Percentiles rank a stretch among this genome's conserved stretches.
Conservation (phyloP, 2,888 invertebrate species). For the Meghimatium bilineatum region DNA sequence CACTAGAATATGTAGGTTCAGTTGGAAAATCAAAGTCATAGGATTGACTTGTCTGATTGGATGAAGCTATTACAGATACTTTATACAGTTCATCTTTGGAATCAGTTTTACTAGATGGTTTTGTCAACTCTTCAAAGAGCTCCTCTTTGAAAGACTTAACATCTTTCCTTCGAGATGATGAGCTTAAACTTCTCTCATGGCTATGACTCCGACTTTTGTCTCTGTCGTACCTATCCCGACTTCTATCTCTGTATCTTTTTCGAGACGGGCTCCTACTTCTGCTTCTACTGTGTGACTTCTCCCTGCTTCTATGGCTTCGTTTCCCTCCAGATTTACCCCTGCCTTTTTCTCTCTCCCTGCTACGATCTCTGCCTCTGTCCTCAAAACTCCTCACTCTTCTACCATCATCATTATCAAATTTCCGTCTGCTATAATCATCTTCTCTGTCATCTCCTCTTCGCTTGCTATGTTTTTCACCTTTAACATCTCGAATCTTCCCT, state of each 20-base stretch:
- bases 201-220: slow-evolving; percentile 48
- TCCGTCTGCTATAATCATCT: slow-evolving; percentile 38
- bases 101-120: slow-evolving; percentile 22
- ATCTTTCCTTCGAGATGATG: slow-evolving; percentile 31
- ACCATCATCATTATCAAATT: slow-evolving; percentile 39
- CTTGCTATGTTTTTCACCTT: slow-evolving; percentile 41
- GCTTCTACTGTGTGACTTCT: slow-evolving; percentile 40
- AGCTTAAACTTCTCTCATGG: slow-evolving; percentile 33
- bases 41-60: background rate
- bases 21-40: slow-evolving; percentile 7
- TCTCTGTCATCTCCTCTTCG: slow-evolving; percentile 49
- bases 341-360: slow-evolving; percentile 34
- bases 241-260: slow-evolving; percentile 27
- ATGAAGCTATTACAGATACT: slow-evolving; percentile 13
- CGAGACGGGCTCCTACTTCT: background rate
- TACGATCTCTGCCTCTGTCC: slow-evolving; percentile 51
- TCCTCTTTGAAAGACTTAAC: slow-evolving; percentile 39
- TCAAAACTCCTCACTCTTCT: slow-evolving; percentile 30
- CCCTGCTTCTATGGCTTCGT: slow-evolving; percentile 50
- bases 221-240: slow-evolving; percentile 26
- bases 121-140: slow-evolving; percentile 37
- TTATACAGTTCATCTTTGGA: slow-evolving; percentile 38
- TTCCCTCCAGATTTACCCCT: slow-evolving; percentile 39
- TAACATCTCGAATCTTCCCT: slow-evolving; percentile 28
- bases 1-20: slow-evolving; percentile 7